These are phyloP conservation scores for Poeciliopsis paucimaculata DNA, from an alignment of 2,797 vertebrate genomes.

Conservation along the genomic window DNA sequence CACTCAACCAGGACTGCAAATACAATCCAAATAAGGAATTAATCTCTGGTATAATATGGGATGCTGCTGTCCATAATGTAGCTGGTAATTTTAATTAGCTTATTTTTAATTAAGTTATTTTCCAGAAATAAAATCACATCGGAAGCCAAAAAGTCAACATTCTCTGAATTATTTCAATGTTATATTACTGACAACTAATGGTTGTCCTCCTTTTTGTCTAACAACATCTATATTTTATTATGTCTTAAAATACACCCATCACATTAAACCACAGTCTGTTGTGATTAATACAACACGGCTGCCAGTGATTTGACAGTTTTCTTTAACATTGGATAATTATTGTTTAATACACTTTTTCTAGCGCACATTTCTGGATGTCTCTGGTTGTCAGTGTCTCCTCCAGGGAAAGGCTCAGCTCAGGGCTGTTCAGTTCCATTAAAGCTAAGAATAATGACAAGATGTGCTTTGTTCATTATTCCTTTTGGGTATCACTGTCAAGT, in stretches of 20 bases:
- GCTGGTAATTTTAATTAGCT: neutral
- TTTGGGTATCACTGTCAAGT: neutral
- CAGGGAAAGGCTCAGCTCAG: neutral
- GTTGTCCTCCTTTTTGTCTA: neutral
- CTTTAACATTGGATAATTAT: neutral
- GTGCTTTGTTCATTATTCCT: neutral
- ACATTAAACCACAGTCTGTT: neutral
- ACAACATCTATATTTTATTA: neutral
- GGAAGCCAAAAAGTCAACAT: neutral
- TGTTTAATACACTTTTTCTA: neutral
- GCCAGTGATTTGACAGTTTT: conserved; percentile 1
- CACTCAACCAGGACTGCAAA: neutral
- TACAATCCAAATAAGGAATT: neutral
- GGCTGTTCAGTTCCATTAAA: conserved; percentile 13
- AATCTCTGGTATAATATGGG: neutral
- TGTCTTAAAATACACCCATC: neutral
- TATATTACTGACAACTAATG: neutral
- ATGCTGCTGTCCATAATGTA: neutral
- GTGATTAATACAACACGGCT: neutral
- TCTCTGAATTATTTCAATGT: neutral
- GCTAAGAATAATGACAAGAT: conserved; percentile 12
- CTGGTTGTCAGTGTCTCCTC: conserved; percentile 7
- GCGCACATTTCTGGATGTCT: neutral
- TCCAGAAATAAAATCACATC: neutral
- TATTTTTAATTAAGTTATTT: neutral